Evolutionary conservation across 2,797 vertebrate species (phyloP), one percentile per base, ranked within the genome.

Genomic region (Catostomus latipinnis): DNA sequence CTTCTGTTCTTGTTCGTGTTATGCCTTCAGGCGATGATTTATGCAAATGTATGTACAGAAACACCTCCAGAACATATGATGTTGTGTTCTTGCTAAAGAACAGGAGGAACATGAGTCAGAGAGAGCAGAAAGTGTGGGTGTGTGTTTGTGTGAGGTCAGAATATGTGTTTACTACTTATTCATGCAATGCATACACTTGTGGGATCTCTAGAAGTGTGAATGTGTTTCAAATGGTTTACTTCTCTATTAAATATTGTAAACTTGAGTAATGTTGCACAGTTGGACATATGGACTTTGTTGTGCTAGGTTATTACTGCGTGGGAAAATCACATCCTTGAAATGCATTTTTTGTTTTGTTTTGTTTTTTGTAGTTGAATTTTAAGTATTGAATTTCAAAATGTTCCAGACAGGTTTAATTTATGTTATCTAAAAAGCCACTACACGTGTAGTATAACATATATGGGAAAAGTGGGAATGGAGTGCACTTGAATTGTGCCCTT

Each of bases 1-100:
- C 53, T 61, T 56, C 10, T 48, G 34, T 11, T 74, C 12, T 13
- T 48, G 1, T 6, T 75, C 1, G 5, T 5, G 6, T 14, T 53
- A 3, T 45, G 13, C 9, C 14, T 34, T 74, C 56, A 73, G 16
- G 43, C 4, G 70, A 50, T 90, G 90, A 91, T 89, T 53, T 78
- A 91, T 91, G 89, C 85, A 90, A 88, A 89, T 88, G 57, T 66
- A 82, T 45, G 61, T 85, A 70, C 87, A 89, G 86, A 58, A 78
- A 78, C 87, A 80, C 88, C 88, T 88, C 76, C 85, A 61, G 85
- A 81, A 70, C 74, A 86, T 84, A 71, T 71, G 65, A 86, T 87
- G 82, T 88, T 66, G 77, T 88, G 84, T 12, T 18, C 88, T 79
- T 89, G 70, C 85, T 81, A 43, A 61, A 67, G 49, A 72, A 77